Evolutionary conservation across 2,113 vertebrate species (phyloP).

Genomic region (Oreochromis aureus): DNA sequence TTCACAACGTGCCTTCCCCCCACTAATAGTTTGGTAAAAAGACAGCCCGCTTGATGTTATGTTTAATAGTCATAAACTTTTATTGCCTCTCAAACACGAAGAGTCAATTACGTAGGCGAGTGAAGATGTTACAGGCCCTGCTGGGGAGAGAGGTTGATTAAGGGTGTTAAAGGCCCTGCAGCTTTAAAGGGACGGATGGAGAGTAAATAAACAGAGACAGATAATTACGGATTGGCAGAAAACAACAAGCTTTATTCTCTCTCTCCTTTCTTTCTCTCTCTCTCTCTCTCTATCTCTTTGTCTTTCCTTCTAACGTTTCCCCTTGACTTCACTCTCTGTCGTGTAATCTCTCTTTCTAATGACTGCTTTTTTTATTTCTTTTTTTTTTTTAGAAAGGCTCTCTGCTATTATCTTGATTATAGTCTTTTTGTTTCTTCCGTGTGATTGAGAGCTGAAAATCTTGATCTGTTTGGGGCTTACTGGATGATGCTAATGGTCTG

Average conservation of each 20-base stretch:
- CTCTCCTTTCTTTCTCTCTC: not conserved
- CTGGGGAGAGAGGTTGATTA: slow-evolving; percentile 64
- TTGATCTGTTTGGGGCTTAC: not conserved
- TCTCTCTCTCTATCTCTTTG: not conserved
- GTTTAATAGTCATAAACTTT: slow-evolving; percentile 76
- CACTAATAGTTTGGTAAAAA: slow-evolving; percentile 67
- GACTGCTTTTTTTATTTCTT: not conserved
- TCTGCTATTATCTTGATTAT: not conserved
- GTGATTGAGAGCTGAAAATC: not conserved
- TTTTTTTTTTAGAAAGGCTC: not conserved
- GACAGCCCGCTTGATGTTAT: slow-evolving; percentile 63
- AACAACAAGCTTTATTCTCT: slow-evolving; percentile 13
- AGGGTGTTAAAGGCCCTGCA: slow-evolving; percentile 59
- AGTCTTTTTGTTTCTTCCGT: not conserved
- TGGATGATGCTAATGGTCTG: not conserved
- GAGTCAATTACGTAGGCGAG: slow-evolving; percentile 74
- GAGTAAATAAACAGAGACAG: slow-evolving; percentile 60
- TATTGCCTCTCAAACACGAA: slow-evolving; percentile 68
- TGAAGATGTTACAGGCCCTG: slow-evolving; percentile 52
- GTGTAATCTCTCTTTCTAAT: not conserved
- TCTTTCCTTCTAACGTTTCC: not conserved
- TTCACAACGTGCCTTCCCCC: slow-evolving; percentile 53
- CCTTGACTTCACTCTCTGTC: not conserved
- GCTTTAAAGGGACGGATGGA: slow-evolving; percentile 54
- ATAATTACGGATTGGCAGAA: slow-evolving; percentile 62